Evolutionary conservation across 2,797 vertebrate species (phyloP).

Genomic region (Buphagus erythrorhynchus): DNA sequence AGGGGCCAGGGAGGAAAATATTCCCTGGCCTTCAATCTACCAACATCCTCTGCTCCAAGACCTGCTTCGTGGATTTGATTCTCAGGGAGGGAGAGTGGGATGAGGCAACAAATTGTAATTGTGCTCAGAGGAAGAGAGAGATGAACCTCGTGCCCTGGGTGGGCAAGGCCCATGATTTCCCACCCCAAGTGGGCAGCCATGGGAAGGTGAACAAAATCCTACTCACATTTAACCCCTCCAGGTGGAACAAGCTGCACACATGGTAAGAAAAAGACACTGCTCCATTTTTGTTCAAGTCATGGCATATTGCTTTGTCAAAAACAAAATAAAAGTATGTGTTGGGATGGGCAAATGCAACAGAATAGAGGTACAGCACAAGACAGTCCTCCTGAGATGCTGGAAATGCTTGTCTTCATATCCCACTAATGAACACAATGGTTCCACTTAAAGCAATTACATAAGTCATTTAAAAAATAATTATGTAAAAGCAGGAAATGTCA

Average conservation of each 20-base stretch:
- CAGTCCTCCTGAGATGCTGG: neutral
- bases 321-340: neutral
- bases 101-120: neutral
- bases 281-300: neutral
- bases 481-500: slow-evolving; percentile 40
- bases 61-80: neutral
- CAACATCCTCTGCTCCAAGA: neutral
- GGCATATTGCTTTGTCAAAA: neutral
- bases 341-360: neutral
- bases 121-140: neutral
- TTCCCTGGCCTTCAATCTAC: neutral
- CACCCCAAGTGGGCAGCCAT: neutral
- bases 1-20: neutral
- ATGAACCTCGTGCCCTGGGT: neutral
- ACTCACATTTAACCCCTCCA: accelerated
- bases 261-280: accelerated
- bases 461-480: neutral
- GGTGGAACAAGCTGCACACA: neutral
- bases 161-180: neutral
- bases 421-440: neutral
- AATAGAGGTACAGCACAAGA: neutral
- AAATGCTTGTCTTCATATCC: neutral
- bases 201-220: neutral
- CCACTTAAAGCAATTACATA: neutral
- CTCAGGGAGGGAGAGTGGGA: neutral